A percentile compares a stretch with the other conserved stretches of the same genome.
phyloP scores from a whole-genome alignment of 92 coral and sea anemone species.

The Paramuricea clavata region DNA sequence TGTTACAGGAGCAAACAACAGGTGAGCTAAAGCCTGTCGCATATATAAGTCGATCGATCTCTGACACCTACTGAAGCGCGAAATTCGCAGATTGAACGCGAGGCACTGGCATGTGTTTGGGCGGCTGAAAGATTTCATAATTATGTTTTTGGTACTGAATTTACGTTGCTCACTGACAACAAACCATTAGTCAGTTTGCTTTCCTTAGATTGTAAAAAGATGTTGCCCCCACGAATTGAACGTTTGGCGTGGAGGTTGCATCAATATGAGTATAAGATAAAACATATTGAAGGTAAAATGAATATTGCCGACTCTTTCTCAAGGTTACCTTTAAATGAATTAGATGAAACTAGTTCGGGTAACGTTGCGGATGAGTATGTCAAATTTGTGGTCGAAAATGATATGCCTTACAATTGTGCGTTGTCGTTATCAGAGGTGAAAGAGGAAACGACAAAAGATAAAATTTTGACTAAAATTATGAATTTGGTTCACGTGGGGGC shows the following conservation, averaged over 20 bases:
- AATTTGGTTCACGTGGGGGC: conserved; percentile 4
- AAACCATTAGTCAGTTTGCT: conserved; percentile 52
- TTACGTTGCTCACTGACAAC: conserved; percentile 50
- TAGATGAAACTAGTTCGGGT: conserved; percentile 34
- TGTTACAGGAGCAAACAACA: not conserved
- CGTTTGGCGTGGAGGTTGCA: conserved; percentile 57
- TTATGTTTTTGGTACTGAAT: conserved; percentile 43
- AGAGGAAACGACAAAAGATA: conserved; percentile 24
- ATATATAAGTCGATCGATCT: conserved; percentile 53
- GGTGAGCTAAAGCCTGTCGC: conserved; percentile 46
- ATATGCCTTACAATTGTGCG: conserved; percentile 26
- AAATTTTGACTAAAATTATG: not conserved
- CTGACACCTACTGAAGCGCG: conserved; percentile 45
- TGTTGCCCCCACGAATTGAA: conserved; percentile 47
- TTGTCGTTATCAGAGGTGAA: conserved; percentile 53
- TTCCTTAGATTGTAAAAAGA: conserved; percentile 9
- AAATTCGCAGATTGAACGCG: conserved; percentile 51
- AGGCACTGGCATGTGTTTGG: conserved; percentile 64
- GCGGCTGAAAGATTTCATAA: conserved; percentile 51
- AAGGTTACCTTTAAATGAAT: conserved; percentile 16
- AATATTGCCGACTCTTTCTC: conserved; percentile 50
- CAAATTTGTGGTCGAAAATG: conserved; percentile 19
- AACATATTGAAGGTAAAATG: conserved; percentile 1
- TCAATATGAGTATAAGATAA: conserved; percentile 39
- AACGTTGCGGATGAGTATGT: conserved; percentile 44